Base-by-base conservation (phyloP, 2,888 invertebrate genomes). In the Emmelina monodactyla region DNA sequence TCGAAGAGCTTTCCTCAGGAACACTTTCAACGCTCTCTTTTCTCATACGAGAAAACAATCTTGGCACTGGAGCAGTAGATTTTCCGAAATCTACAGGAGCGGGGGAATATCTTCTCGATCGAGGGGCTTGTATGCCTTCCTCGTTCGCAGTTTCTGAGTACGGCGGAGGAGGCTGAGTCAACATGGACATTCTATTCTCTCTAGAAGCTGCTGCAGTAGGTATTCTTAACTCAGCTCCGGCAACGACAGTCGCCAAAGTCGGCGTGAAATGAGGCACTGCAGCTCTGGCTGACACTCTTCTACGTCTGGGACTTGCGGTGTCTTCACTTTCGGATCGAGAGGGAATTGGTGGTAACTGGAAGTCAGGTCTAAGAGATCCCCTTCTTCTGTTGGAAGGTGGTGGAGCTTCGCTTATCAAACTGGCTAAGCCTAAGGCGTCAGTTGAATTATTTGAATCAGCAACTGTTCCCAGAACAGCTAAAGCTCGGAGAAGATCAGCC, bases 401-500 rank as follows among this genome's bases (percentile, higher is more conserved):
- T n/a, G 60, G 45, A 22, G n/a, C 31, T 15, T 60, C 58, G 7
- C 58, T 43, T 25, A 71, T 49, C 22, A 71, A 45, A 28, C 68
- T 67, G 35, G 69, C 45, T 28, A 71, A 44, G 0, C 68, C 59
- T 2, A 62, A 47, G 6, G 62, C 44, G 11, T 60, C 58, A 28
- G 37, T 35, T 22, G 45, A 44, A 19, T 45, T 43, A 7, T 39
- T 43, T 14, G 48, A 42, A 33, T 47, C 53, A 16, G 58, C 56
- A 11, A 66, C 71, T 3, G 78, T 75, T 45, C 79, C 76, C 45
- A 92, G 75, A n/a, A 86, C 84, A 31, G 90, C 88, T 32, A 93
- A 66, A 0, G 91, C 91, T 37, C 91, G 80, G 15, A 93, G 82
- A 35, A 93, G 83, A 65, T 93, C 92, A 1, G 91, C 92, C 10